Evolutionary conservation across 2,888 invertebrate species (phyloP).

Genomic region (Hipparchia sbordonii): DNA sequence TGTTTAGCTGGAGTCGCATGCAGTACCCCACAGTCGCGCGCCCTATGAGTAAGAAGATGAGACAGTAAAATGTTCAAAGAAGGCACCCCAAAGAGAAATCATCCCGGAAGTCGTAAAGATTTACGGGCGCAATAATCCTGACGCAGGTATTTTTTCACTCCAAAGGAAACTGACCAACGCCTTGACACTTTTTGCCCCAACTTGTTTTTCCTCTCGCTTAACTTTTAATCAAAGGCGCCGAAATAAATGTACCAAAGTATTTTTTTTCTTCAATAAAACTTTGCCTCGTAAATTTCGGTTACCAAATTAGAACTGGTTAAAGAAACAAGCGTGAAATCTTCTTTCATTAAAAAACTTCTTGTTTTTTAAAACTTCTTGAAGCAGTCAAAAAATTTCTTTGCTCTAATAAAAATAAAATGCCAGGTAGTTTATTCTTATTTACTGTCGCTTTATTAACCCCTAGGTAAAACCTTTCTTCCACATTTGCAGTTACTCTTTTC

Average conservation of each 20-base stretch:
- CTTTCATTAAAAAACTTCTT: conserved; percentile 18
- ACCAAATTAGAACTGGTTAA: conserved; percentile 24
- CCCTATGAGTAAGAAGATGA: background rate
- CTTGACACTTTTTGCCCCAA: conserved; percentile 47
- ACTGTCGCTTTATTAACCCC: too few species aligned
- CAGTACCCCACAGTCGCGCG: too few species aligned
- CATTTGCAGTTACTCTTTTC: background rate
- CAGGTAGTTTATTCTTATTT: background rate
- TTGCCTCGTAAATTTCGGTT: conserved; percentile 31
- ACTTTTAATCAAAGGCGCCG: conserved; percentile 46
- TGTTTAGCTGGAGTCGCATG: too few species aligned
- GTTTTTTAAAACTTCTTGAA: background rate
- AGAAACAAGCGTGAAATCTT: conserved; percentile 14
- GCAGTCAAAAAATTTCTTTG: background rate
- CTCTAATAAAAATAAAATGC: background rate
- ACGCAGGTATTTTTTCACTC: conserved; percentile 69
- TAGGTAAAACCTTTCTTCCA: too few species aligned
- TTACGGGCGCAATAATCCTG: conserved; percentile 72
- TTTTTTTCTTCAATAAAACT: conserved; percentile 40
- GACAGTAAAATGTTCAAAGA: conserved; percentile 40
- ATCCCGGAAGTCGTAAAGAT: conserved; percentile 71
- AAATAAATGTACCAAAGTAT: conserved; percentile 42
- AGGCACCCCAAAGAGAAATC: conserved; percentile 65
- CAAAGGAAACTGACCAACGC: conserved; percentile 63
- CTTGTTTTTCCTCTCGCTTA: conserved; percentile 47